Conservation (phyloP, 2,888 invertebrate species). For the Drosophila atroscutellata region DNA sequence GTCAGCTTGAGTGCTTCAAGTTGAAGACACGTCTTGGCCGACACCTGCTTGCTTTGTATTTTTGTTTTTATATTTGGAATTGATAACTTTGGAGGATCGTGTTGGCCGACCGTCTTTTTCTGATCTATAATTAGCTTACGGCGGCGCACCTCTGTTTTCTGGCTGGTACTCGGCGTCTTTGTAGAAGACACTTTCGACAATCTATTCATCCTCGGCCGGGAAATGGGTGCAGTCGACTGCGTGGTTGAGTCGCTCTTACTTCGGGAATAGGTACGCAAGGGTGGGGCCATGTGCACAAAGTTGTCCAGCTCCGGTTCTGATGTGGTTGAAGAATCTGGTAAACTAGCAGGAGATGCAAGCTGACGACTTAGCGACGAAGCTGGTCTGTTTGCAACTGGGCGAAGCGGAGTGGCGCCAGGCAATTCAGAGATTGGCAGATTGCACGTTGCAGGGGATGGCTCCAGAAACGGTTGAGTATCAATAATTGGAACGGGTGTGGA, state of each 20-base stretch:
- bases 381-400: not conserved
- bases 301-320: not conserved
- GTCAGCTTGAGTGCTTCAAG: conserved; percentile 61
- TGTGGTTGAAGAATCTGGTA: too few relatives aligned
- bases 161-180: conserved; percentile 53
- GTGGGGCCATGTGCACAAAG: conserved; percentile 42
- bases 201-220: conserved; percentile 42
- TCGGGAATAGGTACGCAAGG: conserved; percentile 75
- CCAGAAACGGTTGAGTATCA: not conserved
- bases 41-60: conserved; percentile 47
- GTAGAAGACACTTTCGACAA: conserved; percentile 44
- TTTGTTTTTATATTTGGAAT: conserved; percentile 27
- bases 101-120: conserved; percentile 53
- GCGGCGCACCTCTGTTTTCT: conserved; percentile 60
- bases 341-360: not conserved
- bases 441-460: not conserved
- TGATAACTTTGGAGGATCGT: conserved; percentile 38
- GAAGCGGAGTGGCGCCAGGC: not conserved
- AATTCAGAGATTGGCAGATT: not conserved
- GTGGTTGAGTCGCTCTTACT: conserved; percentile 16
- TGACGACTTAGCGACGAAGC: not conserved
- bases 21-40: conserved; percentile 63
- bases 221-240: conserved; percentile 30
- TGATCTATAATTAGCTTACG: conserved; percentile 76
- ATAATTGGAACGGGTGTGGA: not conserved